Evolutionary conservation across 2,113 vertebrate genomes (phyloP).

Genomic region (Paracanthobrama guichenoti): DNA sequence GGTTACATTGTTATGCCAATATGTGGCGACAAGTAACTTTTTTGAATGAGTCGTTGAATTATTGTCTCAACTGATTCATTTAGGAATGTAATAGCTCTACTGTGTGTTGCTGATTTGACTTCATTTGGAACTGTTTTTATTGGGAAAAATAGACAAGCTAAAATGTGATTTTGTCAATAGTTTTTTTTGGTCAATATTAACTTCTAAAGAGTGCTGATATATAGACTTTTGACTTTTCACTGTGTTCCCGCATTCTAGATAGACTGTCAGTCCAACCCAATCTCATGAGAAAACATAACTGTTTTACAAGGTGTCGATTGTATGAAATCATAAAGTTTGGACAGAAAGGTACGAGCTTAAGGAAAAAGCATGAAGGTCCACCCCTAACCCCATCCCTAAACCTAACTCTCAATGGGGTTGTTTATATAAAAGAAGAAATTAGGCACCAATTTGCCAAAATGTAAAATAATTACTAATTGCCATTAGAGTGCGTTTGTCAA

Average conservation of each 20-base stretch:
- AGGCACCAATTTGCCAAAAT: background rate
- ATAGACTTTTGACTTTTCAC: background rate
- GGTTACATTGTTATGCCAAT: background rate
- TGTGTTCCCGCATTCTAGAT: background rate
- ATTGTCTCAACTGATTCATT: background rate
- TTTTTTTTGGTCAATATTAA: background rate
- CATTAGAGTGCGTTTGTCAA: background rate
- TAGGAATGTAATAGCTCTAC: background rate
- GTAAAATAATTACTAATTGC: background rate
- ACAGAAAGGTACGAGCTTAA: background rate
- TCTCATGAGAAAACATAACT: background rate
- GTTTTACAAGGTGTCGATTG: background rate
- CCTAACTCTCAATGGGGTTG: background rate
- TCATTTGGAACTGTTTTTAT: background rate
- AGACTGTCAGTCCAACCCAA: background rate
- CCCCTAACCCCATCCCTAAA: too few species aligned
- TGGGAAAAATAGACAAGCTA: background rate
- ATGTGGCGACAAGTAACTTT: too few species aligned
- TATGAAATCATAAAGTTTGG: background rate
- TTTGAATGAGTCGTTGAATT: background rate
- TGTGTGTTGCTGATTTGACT: background rate
- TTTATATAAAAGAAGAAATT: too few species aligned
- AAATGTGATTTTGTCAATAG: background rate
- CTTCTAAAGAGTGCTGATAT: background rate
- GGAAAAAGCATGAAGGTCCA: background rate